phyloP scores from a whole-genome alignment of 2,113 vertebrate species.

The Corynorhinus townsendii region DNA sequence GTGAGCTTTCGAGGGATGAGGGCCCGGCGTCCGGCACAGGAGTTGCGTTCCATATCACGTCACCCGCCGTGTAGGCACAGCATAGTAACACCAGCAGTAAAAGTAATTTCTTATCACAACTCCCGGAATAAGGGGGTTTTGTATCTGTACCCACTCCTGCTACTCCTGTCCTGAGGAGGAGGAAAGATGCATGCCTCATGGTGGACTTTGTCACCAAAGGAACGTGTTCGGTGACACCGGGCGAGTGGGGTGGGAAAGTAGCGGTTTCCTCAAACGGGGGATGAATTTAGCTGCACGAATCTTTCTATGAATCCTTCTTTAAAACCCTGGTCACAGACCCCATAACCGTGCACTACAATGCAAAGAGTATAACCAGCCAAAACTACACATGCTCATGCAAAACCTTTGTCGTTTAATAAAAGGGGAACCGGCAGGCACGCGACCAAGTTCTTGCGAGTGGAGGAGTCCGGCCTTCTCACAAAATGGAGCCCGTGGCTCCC shows the following conservation, averaged over 20 bases:
- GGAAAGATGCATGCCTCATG: background rate
- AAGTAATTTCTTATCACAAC: background rate
- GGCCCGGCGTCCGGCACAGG: background rate
- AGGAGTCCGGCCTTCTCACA: background rate
- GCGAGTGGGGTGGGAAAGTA: background rate
- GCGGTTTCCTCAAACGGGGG: background rate
- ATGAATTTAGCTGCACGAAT: background rate
- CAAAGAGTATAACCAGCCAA: background rate
- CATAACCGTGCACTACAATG: background rate
- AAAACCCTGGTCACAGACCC: background rate
- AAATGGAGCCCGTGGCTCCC: background rate
- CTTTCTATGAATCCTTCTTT: conserved; percentile 19
- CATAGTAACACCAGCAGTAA: background rate
- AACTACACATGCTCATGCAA: background rate
- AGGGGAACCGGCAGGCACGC: background rate
- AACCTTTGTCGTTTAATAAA: background rate
- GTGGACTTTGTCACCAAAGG: conserved; percentile 23
- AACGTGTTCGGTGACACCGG: background rate
- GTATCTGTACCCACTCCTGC: background rate
- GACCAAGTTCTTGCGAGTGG: background rate
- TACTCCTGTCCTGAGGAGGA: conserved; percentile 10
- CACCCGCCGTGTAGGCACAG: background rate
- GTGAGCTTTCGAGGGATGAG: background rate
- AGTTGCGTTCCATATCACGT: background rate
- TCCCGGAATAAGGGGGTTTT: background rate